Conservation (phyloP, 2,888 invertebrate genomes). For the Rhaphigaster nebulosa region DNA sequence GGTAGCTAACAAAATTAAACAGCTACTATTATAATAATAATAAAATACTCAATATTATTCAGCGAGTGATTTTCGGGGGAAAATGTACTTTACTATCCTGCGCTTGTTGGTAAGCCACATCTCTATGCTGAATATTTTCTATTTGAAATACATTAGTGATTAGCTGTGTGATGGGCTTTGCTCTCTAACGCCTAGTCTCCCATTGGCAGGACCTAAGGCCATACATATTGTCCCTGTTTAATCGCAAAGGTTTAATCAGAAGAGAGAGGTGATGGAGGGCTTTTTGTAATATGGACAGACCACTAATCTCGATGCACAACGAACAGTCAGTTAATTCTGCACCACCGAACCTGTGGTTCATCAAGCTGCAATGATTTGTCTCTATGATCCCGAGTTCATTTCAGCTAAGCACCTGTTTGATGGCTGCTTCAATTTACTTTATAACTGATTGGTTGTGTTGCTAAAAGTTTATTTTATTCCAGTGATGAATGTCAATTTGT, state of each 20-base stretch:
- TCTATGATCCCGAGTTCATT: not conserved
- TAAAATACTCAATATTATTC: too few relatives aligned
- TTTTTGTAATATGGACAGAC: not conserved
- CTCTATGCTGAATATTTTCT: too few relatives aligned
- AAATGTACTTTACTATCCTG: too few relatives aligned
- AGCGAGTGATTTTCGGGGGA: too few relatives aligned
- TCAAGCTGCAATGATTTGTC: not conserved
- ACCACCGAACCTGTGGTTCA: not conserved
- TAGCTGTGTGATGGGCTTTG: not conserved
- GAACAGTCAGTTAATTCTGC: not conserved
- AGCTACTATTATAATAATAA: too few relatives aligned
- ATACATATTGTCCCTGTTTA: not conserved
- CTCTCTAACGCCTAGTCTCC: not conserved
- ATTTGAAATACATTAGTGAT: too few relatives aligned
- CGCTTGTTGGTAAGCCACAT: too few relatives aligned
- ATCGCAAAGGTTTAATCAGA: not conserved
- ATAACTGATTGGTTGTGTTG: too few relatives aligned
- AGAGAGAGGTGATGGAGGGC: not conserved
- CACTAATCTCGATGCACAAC: not conserved
- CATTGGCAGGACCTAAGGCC: not conserved
- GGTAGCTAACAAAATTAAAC: too few relatives aligned
- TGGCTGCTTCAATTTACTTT: not conserved
- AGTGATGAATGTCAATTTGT: too few relatives aligned
- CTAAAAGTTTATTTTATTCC: too few relatives aligned
- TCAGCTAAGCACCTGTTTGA: not conserved